Conservation (phyloP, 2,113 vertebrate species). For the Callospermophilus lateralis region DNA sequence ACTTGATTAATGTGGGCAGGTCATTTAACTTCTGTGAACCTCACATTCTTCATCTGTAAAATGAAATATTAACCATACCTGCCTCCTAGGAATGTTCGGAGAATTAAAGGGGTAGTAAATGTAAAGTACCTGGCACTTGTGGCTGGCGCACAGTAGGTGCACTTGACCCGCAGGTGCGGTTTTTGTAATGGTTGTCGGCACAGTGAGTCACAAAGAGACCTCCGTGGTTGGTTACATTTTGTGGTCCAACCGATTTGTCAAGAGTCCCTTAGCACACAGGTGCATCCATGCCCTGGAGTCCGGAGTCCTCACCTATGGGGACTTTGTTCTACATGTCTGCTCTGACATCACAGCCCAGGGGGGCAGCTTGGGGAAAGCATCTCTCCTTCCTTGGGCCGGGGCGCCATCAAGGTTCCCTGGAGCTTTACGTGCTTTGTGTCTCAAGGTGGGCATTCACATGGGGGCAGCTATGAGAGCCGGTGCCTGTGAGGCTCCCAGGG, state of each 20-base stretch:
- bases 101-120: background rate
- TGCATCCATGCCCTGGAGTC: background rate
- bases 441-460: background rate
- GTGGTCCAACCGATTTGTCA: rapidly evolving
- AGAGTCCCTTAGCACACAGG: background rate
- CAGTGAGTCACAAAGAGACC: background rate
- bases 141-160: background rate
- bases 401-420: no score
- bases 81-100: background rate
- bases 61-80: background rate
- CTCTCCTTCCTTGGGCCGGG: background rate
- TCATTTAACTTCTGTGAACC: background rate
- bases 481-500: background rate
- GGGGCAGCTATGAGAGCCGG: background rate
- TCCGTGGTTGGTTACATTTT: background rate
- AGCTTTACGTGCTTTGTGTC: background rate
- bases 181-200: background rate
- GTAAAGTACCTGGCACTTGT: background rate
- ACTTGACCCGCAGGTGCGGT: background rate
- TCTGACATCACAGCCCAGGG: background rate
- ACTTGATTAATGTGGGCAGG: background rate
- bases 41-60: background rate
- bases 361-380: background rate
- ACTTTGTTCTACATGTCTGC: background rate
- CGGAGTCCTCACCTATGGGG: background rate